These are phyloP conservation scores for Rhinoderma darwinii DNA, from an alignment of 2,113 vertebrate species.

Conservation along the genomic window DNA sequence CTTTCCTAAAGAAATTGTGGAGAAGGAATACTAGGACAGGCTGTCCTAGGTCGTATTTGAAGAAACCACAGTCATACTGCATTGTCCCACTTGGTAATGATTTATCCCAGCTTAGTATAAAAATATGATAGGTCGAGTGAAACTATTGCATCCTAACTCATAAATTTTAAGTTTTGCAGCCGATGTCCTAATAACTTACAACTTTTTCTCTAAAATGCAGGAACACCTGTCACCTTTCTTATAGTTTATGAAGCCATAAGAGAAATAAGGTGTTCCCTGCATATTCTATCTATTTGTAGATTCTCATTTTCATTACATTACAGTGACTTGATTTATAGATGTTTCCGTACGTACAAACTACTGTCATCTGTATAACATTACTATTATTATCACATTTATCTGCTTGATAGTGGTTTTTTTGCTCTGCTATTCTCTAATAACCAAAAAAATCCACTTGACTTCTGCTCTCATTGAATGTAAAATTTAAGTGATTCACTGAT, in stretches of 20 bases:
- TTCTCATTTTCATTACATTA: neutral
- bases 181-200: neutral
- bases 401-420: neutral
- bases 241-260: neutral
- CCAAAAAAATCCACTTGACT: neutral
- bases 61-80: neutral
- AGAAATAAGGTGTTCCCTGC: neutral
- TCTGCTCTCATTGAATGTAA: neutral
- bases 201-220: neutral
- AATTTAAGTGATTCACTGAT: conserved; percentile 38
- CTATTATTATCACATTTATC: neutral
- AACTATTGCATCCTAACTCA: neutral
- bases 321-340: neutral
- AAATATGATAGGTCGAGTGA: neutral
- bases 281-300: neutral
- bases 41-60: neutral
- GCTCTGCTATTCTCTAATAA: neutral
- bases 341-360: neutral
- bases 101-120: neutral
- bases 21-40: neutral
- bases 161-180: neutral
- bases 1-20: neutral
- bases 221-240: neutral
- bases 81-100: neutral
- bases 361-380: neutral